These are phyloP conservation scores for Lagodon rhomboides DNA, from an alignment of 2,797 vertebrate genomes.

Conservation along the genomic window DNA sequence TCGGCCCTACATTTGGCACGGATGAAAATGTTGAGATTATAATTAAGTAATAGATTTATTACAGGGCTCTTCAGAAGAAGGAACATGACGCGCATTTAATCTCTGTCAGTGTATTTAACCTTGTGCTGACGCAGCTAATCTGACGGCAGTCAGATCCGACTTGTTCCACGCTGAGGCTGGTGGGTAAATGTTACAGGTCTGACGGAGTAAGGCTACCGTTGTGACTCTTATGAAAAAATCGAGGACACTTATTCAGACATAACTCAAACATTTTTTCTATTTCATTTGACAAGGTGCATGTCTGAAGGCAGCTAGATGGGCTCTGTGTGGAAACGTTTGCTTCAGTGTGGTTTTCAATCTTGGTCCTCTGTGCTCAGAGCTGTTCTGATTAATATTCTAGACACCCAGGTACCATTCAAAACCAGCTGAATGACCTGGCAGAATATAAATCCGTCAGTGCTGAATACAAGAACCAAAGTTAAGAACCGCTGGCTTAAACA, in stretches of 20 bases:
- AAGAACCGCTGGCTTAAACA: neutral
- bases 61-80: conserved; percentile 8
- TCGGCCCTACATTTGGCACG: conserved; percentile 1
- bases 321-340: neutral
- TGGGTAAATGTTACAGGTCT: neutral
- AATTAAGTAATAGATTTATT: conserved; percentile 31
- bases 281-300: neutral
- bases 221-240: neutral
- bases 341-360: neutral
- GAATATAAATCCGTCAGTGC: neutral
- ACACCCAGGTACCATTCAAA: neutral
- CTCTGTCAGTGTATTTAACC: conserved; percentile 25
- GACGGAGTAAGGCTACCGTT: neutral
- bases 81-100: conserved; percentile 18
- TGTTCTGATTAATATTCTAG: conserved; percentile 13
- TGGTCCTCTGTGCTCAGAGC: conserved; percentile 9
- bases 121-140: conserved; percentile 22
- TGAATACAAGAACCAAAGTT: neutral
- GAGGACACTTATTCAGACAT: neutral
- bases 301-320: neutral
- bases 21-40: conserved; percentile 16
- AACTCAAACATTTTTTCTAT: neutral
- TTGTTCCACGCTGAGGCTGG: neutral
- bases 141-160: neutral
- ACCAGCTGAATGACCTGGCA: neutral